Evolutionary conservation across 2,797 vertebrate species (phyloP), one percentile per base, ranked within the genome.

Genomic region (Monodelphis domestica): DNA sequence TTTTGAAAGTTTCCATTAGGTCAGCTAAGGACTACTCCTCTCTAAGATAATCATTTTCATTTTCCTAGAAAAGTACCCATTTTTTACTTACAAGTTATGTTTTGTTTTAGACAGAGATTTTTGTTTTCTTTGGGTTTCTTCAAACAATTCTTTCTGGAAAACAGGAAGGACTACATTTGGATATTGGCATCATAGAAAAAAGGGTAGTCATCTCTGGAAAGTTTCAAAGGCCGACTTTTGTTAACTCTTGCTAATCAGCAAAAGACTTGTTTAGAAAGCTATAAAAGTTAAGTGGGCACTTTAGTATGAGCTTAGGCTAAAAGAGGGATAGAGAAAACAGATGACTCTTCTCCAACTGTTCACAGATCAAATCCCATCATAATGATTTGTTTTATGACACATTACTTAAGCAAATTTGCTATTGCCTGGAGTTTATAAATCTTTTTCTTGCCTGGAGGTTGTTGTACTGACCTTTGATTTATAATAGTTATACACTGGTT

Each of bases 101-200:
- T 96, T 96, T 91, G 55, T 95, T 96, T 97, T 94, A 54, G 95
- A 92, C 53, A 70, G 57, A 95, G 56, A 94, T 94, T 92, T 96
- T 78, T 96, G 90, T 94, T 95, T 96, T 95, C 89, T 89, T 96
- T 96, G 52, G 91, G 91, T 53, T 54, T 95, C 7, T 5, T 89
- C 93, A 12, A 88, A 93, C 29, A 87, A 53, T 91, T 56, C 30
- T 92, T 26, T 90, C 38, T 94, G 78, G 89, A 95, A 97, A 96
- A 89, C 53, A 95, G 88, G 95, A 94, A 28, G 87, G 88, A 30
- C 57, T 94, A 90, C 55, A 88, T 56, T 55, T 55, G 94, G 87
- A 97, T 54, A 57, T 63, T 95, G 91, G 38, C 92, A 88, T 53
- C 51, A 54, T 26, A 33, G 53, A 87, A 88, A 91, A 94, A 96